Evolutionary conservation across 2,113 vertebrate species (phyloP).

Genomic region (Lethenteron reissneri): DNA sequence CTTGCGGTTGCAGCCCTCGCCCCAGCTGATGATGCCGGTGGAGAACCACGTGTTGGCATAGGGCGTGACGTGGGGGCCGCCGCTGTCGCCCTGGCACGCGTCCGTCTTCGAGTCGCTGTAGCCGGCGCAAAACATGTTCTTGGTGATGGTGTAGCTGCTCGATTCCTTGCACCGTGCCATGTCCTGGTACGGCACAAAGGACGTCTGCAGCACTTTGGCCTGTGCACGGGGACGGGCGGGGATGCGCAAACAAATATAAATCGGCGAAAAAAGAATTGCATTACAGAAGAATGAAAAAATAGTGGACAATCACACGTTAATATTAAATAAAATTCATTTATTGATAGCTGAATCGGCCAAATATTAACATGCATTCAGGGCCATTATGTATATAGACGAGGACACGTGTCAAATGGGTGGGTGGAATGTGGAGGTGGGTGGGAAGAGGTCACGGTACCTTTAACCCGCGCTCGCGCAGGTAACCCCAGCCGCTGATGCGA

Average conservation of each 20-base stretch:
- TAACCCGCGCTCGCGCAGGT: constrained; percentile 26
- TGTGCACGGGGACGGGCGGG: neutral
- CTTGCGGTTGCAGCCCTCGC: constrained; percentile 58
- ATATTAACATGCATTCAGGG: no score
- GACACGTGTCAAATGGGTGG: no score
- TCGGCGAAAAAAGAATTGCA: no score
- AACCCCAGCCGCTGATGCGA: constrained; percentile 59
- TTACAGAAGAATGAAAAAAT: no score
- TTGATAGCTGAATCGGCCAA: no score
- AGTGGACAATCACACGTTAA: no score
- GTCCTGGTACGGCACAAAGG: constrained; percentile 46
- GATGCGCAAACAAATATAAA: no score
- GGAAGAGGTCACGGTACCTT: neutral
- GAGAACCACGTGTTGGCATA: constrained; percentile 43
- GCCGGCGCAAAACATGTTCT: constrained; percentile 81
- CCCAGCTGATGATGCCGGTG: constrained; percentile 82
- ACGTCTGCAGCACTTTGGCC: constrained; percentile 32
- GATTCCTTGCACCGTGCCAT: constrained; percentile 44
- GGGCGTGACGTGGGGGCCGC: constrained; percentile 62
- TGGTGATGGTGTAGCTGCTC: constrained; percentile 29
- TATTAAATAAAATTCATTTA: no score
- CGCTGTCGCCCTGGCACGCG: constrained; percentile 77
- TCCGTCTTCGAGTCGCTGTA: constrained; percentile 35
- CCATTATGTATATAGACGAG: no score
- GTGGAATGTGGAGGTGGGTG: no score